These are phyloP conservation scores for Sinohyriopsis cumingii DNA, from an alignment of 2,888 invertebrate genomes.

Conservation along the genomic window DNA sequence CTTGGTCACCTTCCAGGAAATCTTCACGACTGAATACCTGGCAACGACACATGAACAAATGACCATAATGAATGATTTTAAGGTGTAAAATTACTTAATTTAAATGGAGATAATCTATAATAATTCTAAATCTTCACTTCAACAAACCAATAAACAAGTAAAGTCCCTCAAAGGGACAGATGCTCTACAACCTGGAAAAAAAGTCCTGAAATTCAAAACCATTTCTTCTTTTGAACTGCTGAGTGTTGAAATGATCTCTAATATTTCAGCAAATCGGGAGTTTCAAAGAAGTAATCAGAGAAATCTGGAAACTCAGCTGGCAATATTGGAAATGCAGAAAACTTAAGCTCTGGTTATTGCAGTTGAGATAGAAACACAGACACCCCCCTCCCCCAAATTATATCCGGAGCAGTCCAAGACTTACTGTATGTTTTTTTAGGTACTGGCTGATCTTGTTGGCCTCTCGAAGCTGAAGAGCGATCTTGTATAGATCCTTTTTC, in stretches of 20 bases:
- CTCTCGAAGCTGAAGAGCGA: slow-evolving; percentile 63
- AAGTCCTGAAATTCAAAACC: no score
- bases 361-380: no score
- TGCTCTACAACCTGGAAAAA: no score
- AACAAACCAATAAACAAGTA: no score
- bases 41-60: slow-evolving; percentile 4
- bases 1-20: slow-evolving; percentile 49
- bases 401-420: slow-evolving; percentile 7
- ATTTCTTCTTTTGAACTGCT: no score
- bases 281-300: no score
- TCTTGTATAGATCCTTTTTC: slow-evolving; percentile 60
- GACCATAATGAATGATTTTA: background rate
- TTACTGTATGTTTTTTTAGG: slow-evolving; percentile 64
- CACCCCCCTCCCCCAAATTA: no score
- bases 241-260: background rate
- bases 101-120: no score
- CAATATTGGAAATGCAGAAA: no score
- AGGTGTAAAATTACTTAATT: background rate
- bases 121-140: no score
- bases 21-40: slow-evolving; percentile 64
- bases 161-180: no score
- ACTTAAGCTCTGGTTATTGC: no score
- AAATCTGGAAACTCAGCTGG: background rate
- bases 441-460: slow-evolving; percentile 69
- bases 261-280: background rate